Percentiles rank a stretch among this genome's conserved stretches.
Evolutionary conservation across 1,140 invertebrate genomes (phyloP).

Genomic region (Brachionus asplanchnoidis): DNA sequence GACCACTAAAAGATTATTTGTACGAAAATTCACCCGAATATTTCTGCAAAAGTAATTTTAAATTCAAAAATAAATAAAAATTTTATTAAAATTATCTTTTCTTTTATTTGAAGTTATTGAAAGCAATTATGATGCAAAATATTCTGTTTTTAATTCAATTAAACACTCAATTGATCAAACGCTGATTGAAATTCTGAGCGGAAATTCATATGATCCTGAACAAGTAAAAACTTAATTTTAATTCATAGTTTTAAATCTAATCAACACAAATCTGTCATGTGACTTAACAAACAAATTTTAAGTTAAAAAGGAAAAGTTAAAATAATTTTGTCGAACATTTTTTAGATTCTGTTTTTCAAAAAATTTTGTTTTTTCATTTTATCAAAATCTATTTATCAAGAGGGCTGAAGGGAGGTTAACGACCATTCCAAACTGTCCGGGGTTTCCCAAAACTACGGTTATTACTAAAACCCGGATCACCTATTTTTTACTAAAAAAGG

Average conservation of each 20-base stretch:
- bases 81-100: background rate
- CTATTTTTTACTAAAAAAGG: too few species aligned
- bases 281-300: too few species aligned
- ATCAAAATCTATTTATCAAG: too few species aligned
- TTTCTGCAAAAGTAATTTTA: conserved; percentile 25
- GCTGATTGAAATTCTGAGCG: background rate
- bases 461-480: too few species aligned
- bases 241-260: background rate
- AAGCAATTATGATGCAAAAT: background rate
- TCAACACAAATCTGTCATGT: too few species aligned
- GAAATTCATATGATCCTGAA: background rate
- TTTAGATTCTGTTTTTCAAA: too few species aligned
- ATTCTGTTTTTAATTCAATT: conserved; percentile 19
- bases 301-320: too few species aligned
- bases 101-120: background rate
- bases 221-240: background rate
- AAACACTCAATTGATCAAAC: conserved; percentile 21
- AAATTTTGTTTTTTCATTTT: too few species aligned
- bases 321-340: too few species aligned
- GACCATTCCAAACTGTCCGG: too few species aligned
- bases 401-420: too few species aligned
- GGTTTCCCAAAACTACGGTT: too few species aligned
- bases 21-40: conserved; percentile 37
- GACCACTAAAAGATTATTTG: background rate
- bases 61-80: background rate